phyloP scores from a whole-genome alignment of 2,113 vertebrate genomes.

The Axis porcinus region DNA sequence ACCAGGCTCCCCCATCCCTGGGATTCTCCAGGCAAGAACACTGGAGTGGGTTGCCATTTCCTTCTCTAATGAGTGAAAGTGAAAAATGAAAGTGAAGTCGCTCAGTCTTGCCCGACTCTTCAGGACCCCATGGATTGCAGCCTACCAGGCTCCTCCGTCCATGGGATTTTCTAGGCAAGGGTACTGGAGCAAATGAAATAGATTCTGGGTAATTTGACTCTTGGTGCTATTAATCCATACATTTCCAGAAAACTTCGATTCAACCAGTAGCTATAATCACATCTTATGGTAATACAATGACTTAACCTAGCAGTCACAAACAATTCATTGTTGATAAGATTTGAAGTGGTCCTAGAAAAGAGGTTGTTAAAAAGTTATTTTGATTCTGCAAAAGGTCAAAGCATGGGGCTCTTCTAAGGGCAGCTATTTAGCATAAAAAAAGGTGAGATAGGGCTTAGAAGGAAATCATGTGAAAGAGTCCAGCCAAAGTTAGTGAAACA shows the following conservation, averaged over 20 bases:
- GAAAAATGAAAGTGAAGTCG: too few relatives aligned
- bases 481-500: not conserved
- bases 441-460: not conserved
- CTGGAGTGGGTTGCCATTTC: too few relatives aligned
- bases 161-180: too few relatives aligned
- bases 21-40: too few relatives aligned
- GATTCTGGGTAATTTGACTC: not conserved
- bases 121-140: too few relatives aligned
- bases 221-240: not conserved
- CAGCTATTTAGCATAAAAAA: not conserved
- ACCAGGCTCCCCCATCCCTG: too few relatives aligned
- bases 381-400: not conserved
- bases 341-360: not conserved
- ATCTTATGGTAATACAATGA: not conserved
- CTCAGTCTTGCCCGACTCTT: too few relatives aligned
- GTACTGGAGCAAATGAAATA: not conserved
- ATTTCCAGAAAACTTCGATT: not conserved
- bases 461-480: not conserved
- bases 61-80: too few relatives aligned
- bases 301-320: not conserved
- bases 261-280: not conserved
- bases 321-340: not conserved
- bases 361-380: not conserved
- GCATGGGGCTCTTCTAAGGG: not conserved
- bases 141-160: too few relatives aligned